Evolutionary conservation across 1,140 invertebrate species (phyloP).

Genomic region (Solen grandis): DNA sequence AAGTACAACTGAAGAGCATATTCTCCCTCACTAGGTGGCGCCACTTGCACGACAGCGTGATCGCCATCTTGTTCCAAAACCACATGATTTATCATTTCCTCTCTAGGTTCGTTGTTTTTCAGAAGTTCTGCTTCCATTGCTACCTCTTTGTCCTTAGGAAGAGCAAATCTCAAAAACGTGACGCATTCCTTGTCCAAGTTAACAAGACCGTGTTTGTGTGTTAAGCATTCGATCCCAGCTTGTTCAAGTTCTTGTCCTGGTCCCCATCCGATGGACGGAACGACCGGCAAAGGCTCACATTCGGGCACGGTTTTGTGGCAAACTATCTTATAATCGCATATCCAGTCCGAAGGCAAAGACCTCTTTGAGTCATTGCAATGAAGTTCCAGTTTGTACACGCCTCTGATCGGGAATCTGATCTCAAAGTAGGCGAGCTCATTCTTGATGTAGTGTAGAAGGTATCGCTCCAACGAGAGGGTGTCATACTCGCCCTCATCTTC

Average conservation of each 20-base stretch:
- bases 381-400: conserved; percentile 64
- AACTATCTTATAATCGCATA: conserved; percentile 64
- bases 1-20: conserved; percentile 62
- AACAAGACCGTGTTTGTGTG: conserved; percentile 55
- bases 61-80: conserved; percentile 13
- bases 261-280: conserved; percentile 69
- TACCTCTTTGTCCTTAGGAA: conserved; percentile 31
- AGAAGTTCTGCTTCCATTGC: conserved; percentile 40
- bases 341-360: conserved; percentile 44
- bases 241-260: conserved; percentile 33
- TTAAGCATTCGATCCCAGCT: conserved; percentile 52
- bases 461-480: conserved; percentile 50
- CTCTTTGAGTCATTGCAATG: conserved; percentile 49
- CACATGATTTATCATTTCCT: conserved; percentile 26
- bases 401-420: conserved; percentile 63
- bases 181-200: conserved; percentile 37
- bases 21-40: conserved; percentile 58
- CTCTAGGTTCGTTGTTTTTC: conserved; percentile 1
- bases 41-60: conserved; percentile 10
- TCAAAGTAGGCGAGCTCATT: conserved; percentile 52
- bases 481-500: conserved; percentile 58
- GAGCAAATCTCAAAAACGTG: conserved; percentile 32
- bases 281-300: conserved; percentile 63
- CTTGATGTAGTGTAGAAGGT: conserved; percentile 56
- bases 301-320: conserved; percentile 57